These are phyloP conservation scores for Drosophila mulleri DNA, from an alignment of 2,888 invertebrate genomes.

Conservation along the genomic window DNA sequence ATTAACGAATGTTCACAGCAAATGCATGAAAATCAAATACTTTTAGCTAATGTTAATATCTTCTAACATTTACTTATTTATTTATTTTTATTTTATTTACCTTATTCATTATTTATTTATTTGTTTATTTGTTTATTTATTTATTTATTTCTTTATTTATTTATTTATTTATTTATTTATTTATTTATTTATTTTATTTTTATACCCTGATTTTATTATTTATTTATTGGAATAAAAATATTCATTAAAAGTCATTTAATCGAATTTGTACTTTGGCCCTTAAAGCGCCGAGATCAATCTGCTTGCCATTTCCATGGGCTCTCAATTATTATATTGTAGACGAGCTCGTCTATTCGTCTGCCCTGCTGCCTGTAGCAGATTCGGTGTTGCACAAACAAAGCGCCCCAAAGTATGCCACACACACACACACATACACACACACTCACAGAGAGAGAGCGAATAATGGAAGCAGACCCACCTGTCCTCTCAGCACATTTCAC, in stretches of 20 bases:
- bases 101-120: too few relatives aligned
- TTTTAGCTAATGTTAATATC: too few relatives aligned
- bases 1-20: too few relatives aligned
- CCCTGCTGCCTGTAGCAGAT: conserved; percentile 20
- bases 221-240: not conserved
- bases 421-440: conserved; percentile 1
- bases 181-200: too few relatives aligned
- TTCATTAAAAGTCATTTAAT: not conserved
- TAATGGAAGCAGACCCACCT: conserved; percentile 4
- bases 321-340: conserved; percentile 17
- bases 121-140: too few relatives aligned
- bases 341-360: conserved; percentile 3
- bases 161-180: too few relatives aligned
- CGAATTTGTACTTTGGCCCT: not conserved
- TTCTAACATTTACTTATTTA: too few relatives aligned
- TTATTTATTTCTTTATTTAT: too few relatives aligned
- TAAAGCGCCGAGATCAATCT: conserved; percentile 1
- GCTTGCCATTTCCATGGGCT: conserved; percentile 27
- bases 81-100: too few relatives aligned
- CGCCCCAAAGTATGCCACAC: conserved; percentile 29
- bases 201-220: too few relatives aligned
- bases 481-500: conserved; percentile 22
- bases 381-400: conserved; percentile 17
- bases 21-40: too few relatives aligned
- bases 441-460: not conserved